Evolutionary conservation across 1,140 invertebrate species (phyloP).

Genomic region (Phocides pigmalion): DNA sequence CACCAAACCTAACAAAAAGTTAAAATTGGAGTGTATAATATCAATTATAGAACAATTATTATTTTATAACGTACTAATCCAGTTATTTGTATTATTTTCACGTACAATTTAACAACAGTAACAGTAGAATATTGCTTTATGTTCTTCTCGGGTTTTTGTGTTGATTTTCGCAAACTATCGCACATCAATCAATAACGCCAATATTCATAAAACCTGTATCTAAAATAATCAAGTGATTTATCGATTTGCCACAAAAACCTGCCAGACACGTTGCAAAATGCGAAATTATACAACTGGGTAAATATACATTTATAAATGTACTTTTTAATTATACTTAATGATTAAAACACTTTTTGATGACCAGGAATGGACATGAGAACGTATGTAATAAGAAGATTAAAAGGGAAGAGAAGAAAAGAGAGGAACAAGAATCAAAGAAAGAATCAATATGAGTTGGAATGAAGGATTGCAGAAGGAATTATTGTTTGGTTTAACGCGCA

Average conservation of each 20-base stretch:
- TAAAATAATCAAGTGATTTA: neutral
- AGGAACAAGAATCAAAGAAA: no score
- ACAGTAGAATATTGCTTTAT: neutral
- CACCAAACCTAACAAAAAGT: no score
- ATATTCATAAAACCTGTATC: conserved; percentile 8
- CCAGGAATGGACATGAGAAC: no score
- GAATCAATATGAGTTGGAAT: no score
- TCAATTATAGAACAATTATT: neutral
- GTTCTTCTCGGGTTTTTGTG: neutral
- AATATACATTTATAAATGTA: neutral
- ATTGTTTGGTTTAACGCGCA: no score
- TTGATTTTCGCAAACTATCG: neutral
- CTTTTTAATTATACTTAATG: no score
- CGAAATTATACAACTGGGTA: neutral
- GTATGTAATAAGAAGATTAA: no score
- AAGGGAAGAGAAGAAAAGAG: no score
- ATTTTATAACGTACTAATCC: neutral
- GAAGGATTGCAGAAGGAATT: no score
- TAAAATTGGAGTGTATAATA: neutral
- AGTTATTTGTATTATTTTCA: neutral
- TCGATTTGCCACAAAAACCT: conserved; percentile 8
- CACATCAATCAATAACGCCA: conserved; percentile 22
- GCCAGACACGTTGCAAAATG: conserved; percentile 11
- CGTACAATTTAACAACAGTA: neutral
- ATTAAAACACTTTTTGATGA: no score